phyloP scores from a whole-genome alignment of 1,140 invertebrate genomes.

The Bombyx mori region DNA sequence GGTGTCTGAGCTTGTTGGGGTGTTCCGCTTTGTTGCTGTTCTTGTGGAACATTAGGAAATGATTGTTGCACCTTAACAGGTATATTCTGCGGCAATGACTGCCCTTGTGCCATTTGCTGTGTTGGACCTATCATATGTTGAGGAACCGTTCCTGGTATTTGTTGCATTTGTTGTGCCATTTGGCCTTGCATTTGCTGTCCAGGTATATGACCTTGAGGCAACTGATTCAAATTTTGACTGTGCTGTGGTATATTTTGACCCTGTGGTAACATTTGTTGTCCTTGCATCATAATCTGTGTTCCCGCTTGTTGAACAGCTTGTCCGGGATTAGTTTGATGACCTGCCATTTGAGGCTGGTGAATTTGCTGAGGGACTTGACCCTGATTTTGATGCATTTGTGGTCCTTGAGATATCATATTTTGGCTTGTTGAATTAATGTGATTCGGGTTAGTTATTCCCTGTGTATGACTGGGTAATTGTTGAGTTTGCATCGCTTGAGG shows the following conservation, averaged over 20 bases:
- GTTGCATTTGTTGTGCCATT: constrained; percentile 15
- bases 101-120: constrained; percentile 16
- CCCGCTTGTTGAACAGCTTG: constrained; percentile 23
- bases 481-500: not conserved
- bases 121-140: constrained; percentile 20
- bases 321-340: constrained; percentile 33
- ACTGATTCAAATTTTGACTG: constrained; percentile 32
- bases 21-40: constrained; percentile 30
- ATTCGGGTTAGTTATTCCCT: constrained; percentile 26
- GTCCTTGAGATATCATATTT: constrained; percentile 24
- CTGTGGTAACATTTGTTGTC: constrained; percentile 33
- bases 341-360: constrained; percentile 24
- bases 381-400: constrained; percentile 32
- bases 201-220: constrained; percentile 19
- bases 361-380: constrained; percentile 28
- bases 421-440: constrained; percentile 24
- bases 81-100: constrained; percentile 13
- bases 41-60: constrained; percentile 35
- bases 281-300: constrained; percentile 41
- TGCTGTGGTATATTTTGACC: constrained; percentile 50
- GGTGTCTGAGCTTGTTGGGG: constrained; percentile 40
- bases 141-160: constrained; percentile 17
- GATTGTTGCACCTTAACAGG: constrained; percentile 41
- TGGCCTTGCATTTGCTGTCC: constrained; percentile 24
- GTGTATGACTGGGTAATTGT: constrained; percentile 17